A percentile compares a stretch with the other conserved stretches of the same genome.
phyloP scores from a whole-genome alignment of 2,797 vertebrate genomes.

The Enteromius trimaculatus region DNA sequence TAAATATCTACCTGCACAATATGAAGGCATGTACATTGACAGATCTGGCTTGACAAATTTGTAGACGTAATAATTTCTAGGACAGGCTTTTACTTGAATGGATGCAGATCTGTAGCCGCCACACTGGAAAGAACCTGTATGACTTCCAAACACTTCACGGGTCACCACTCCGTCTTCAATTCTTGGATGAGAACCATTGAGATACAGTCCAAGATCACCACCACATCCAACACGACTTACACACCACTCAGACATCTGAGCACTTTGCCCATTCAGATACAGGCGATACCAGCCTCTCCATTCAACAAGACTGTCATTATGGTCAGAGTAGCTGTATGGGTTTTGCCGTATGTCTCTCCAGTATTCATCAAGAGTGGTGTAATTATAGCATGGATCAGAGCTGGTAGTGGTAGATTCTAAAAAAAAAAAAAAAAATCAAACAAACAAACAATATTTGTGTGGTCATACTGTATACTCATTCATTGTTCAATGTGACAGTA shows the following conservation, averaged over 20 bases:
- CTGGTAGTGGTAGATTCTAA: neutral
- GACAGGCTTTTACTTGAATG: too few species aligned
- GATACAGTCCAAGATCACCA: slow-evolving; percentile 2
- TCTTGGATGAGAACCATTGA: slow-evolving; percentile 32
- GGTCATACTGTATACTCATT: too few species aligned
- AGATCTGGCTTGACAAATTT: too few species aligned
- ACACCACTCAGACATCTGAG: slow-evolving; percentile 49
- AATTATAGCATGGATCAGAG: slow-evolving; percentile 39
- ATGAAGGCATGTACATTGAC: too few species aligned
- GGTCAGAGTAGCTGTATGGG: rapidly evolving
- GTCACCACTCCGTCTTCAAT: slow-evolving; percentile 35
- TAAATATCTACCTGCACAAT: too few species aligned
- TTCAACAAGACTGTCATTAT: slow-evolving; percentile 14
- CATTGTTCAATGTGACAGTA: too few species aligned
- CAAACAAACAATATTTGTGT: too few species aligned
- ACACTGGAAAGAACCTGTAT: too few species aligned
- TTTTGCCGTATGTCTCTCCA: neutral
- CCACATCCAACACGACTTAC: neutral
- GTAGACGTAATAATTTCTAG: too few species aligned
- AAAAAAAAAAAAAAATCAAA: too few species aligned
- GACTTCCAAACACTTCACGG: neutral
- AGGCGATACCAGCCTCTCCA: slow-evolving; percentile 47
- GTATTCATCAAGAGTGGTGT: neutral
- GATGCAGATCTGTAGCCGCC: too few species aligned
- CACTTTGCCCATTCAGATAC: slow-evolving; percentile 31